Evolutionary conservation across 2,113 vertebrate species (phyloP).

Genomic region (Serilophus lunatus): DNA sequence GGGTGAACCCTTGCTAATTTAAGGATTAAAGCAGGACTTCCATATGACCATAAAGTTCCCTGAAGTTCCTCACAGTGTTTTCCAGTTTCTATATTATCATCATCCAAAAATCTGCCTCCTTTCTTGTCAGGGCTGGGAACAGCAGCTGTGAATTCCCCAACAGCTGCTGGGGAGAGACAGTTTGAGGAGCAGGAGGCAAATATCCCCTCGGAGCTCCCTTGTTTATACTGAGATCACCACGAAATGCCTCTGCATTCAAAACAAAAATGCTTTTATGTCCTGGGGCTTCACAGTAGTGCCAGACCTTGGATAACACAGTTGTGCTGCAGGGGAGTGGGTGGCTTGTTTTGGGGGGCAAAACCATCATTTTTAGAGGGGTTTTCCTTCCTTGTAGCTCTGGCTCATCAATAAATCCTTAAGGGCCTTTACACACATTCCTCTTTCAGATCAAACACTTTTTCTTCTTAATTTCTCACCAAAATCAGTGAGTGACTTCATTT

Average conservation of each 20-base stretch:
- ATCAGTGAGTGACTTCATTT: neutral
- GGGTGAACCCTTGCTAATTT: neutral
- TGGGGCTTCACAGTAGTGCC: neutral
- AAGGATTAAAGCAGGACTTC: neutral
- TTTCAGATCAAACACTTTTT: neutral
- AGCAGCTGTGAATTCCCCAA: slow-evolving; percentile 29
- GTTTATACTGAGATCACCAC: neutral
- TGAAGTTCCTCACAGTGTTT: neutral
- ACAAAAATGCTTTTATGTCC: slow-evolving; percentile 3
- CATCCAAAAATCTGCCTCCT: slow-evolving; percentile 18
- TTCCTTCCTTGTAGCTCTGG: neutral
- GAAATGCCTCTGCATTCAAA: neutral
- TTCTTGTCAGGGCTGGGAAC: neutral
- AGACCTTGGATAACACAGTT: neutral
- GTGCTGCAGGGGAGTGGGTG: neutral
- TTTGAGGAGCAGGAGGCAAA: neutral
- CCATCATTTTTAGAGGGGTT: neutral
- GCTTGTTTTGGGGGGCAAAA: neutral
- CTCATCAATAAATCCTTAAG: neutral
- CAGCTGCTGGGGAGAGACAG: slow-evolving; percentile 2
- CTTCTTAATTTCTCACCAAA: neutral
- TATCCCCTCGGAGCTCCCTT: neutral
- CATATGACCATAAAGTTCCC: neutral
- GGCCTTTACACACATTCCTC: accelerated
- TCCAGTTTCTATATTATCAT: neutral